phyloP scores from a whole-genome alignment of 2,888 invertebrate genomes.

The Sinotaia quadrata region DNA sequence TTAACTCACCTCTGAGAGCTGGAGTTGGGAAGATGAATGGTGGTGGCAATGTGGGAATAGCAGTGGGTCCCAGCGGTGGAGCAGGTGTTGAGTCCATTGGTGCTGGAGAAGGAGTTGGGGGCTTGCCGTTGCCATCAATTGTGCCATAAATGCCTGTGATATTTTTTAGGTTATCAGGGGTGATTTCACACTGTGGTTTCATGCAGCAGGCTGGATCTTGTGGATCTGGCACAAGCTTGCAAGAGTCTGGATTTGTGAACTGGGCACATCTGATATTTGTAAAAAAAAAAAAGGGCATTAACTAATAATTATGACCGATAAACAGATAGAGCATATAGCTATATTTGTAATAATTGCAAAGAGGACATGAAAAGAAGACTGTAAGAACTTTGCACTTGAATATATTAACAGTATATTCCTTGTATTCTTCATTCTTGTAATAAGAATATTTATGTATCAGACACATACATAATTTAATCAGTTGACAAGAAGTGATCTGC shows the following conservation, averaged over 20 bases:
- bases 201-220: conserved; percentile 56
- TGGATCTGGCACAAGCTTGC: conserved; percentile 56
- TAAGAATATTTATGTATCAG: too few relatives aligned
- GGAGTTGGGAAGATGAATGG: neutral
- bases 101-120: conserved; percentile 2
- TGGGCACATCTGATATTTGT: conserved; percentile 52
- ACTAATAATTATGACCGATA: too few relatives aligned
- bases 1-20: too few relatives aligned
- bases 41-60: neutral
- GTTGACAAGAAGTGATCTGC: too few relatives aligned
- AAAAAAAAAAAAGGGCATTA: too few relatives aligned
- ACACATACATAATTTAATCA: too few relatives aligned
- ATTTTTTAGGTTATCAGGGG: conserved; percentile 32
- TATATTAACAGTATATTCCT: too few relatives aligned
- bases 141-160: conserved; percentile 32
- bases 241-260: conserved; percentile 45
- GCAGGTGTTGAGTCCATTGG: neutral
- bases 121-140: conserved; percentile 11
- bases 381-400: too few relatives aligned
- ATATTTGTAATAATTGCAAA: too few relatives aligned
- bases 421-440: too few relatives aligned
- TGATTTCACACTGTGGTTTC: conserved; percentile 48
- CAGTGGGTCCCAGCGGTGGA: neutral
- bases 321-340: too few relatives aligned
- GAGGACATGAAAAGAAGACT: too few relatives aligned